Conservation (phyloP, 2,113 vertebrate species). For the Ginglymostoma cirratum region DNA sequence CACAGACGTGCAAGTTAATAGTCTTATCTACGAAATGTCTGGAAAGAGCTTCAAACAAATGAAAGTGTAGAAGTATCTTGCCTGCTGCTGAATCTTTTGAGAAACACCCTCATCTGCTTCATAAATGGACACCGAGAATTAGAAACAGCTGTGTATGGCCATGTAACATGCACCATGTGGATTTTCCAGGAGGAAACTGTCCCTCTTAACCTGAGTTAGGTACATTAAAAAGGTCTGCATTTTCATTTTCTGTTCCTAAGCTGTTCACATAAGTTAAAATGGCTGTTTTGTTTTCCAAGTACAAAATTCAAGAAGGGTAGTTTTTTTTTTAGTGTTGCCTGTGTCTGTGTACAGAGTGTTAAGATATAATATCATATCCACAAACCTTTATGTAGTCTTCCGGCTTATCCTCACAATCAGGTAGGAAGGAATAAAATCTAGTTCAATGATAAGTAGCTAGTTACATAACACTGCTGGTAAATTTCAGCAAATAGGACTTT, state of each 20-base stretch:
- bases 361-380: background rate
- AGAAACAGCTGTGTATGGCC: background rate
- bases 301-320: background rate
- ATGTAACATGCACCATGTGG: background rate
- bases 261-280: background rate
- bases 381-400: background rate
- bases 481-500: background rate
- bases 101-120: background rate
- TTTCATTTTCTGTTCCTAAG: slow-evolving; percentile 5
- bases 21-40: background rate
- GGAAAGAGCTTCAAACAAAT: background rate
- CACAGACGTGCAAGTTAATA: background rate
- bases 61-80: background rate
- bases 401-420: background rate
- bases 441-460: background rate
- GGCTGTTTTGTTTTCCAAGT: background rate
- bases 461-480: background rate
- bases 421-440: background rate
- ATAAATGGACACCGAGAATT: background rate
- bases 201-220: background rate
- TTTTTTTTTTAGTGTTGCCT: background rate
- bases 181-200: background rate
- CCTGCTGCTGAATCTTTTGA: background rate
- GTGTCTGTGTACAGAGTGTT: background rate
- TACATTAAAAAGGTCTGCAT: background rate